Evolutionary conservation across 2,888 invertebrate genomes (phyloP), one percentile per base, ranked within the genome.

Genomic region (Diabrotica balteata): DNA sequence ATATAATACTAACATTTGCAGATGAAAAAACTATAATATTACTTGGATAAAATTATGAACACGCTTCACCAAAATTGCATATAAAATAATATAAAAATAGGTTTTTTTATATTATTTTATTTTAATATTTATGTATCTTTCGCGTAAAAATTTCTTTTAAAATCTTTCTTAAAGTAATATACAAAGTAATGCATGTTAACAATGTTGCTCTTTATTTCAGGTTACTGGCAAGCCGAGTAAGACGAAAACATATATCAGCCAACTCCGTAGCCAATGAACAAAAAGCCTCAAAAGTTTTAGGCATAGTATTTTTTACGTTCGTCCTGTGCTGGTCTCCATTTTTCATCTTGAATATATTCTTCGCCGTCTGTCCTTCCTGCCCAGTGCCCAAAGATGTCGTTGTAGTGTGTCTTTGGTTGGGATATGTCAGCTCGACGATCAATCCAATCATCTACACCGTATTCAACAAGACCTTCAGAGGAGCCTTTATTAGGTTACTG

Each of bases 391-490:
- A 88, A 43, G 89, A 91, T 82, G 89, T 93, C 65, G 91, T 93
- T 70, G 91, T 93, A 79, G 90, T 93, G 60, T 95, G 94, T 78
- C 87, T 96, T 4, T 97, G 96, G 96, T 85, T 97, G 75, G 96
- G 96, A 71, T 96, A 96, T 85, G 92, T 94, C 71, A 94, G 94
- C 59, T 95, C 95, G 32, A 95, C 95, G 71, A 94, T 97, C 83
- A 96, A 97, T 84, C 96, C 96, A 7, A 91, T 96, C 78, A 96
- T 96, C 82, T 96, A 97, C 84, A 96, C 96, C 3, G 90, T 95
- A 63, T 97, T 97, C 87, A 96, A 96, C 84, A 89, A 91, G 74
- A 93, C 94, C 10, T 96, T 96, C 85, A 87, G 96, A 59, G 92
- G 93, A 10, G 94, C 95, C 0, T 95, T 95, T 82, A 89, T 93